Evolutionary conservation across 1,140 invertebrate species (phyloP), one percentile per base, ranked within the genome.

Genomic region (Apis laboriosa): DNA sequence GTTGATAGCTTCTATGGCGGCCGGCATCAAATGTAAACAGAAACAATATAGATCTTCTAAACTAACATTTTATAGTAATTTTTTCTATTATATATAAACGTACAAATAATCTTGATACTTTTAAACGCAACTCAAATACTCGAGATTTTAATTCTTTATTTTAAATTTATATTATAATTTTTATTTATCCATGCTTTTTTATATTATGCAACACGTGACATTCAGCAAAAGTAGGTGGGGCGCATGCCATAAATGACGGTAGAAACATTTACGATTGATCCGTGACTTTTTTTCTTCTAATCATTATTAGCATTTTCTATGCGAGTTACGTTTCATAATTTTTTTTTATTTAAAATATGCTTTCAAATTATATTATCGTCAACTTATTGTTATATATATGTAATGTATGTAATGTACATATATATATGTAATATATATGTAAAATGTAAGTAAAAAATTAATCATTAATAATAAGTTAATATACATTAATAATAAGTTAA

Each of bases 221-320:
- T 12, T 43, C 34, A 43, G 51, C 15, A 64, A 77, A 83, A 72
- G 67, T 64, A 83, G 76, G 81, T n/a, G 60, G 56, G 75, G 81
- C 81, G 55, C 56, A 55, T 24, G 67, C 51, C 55, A 17, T 49
- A 51, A 83, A 71, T 53, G 51, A 83, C 76, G 61, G 43, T 58
- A 34, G 49, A 51, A 64, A 77, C n/a, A 43, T 83, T 72, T 83
- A 51, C 53, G 76, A 78, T 78, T 60, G 61, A 80, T 70, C 71
- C 55, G 9, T 17, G 8, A 28, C 28, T 68, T 61, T 74, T 74
- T 75, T 56, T 68, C n/a, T 49, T 70, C 9, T 21, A 9, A 15
- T 28, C 61, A 82, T 13, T 43, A 15, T 2, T 55, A 5, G 55
- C n/a, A 28, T 49, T 64, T 83, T 66, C 58, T 24, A n/a, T 11